A percentile compares a stretch with the other conserved stretches of the same genome.
These are phyloP conservation scores for Nemoura dubitans DNA, from an alignment of 2,888 invertebrate species.

Conservation along the genomic window DNA sequence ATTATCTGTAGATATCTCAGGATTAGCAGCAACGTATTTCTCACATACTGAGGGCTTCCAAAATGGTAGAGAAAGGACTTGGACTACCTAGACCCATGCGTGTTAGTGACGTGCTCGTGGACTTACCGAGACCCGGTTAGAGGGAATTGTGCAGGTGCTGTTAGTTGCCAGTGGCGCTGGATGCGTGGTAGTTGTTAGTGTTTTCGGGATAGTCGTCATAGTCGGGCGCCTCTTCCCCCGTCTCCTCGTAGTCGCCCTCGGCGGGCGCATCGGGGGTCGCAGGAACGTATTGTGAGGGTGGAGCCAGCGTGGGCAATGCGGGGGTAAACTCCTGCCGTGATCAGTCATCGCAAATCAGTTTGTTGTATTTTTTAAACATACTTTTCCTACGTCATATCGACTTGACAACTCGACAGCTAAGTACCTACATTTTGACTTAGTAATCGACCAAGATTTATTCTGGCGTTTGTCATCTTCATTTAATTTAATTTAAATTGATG, in stretches of 20 bases:
- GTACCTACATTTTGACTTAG: neutral
- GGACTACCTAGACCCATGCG: neutral
- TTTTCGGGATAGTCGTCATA: conserved; percentile 62
- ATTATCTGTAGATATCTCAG: no score
- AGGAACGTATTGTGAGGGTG: conserved; percentile 63
- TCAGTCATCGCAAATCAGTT: neutral
- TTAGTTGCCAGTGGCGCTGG: conserved; percentile 48
- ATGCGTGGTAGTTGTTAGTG: conserved; percentile 52
- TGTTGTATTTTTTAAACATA: neutral
- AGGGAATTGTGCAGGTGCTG: conserved; percentile 32
- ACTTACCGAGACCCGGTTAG: conserved; percentile 27
- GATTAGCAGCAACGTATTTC: no score
- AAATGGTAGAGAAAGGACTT: neutral
- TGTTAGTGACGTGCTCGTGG: neutral
- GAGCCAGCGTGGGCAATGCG: conserved; percentile 49
- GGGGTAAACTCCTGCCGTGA: conserved; percentile 49
- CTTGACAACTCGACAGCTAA: no score
- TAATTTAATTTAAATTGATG: no score
- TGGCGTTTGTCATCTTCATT: no score
- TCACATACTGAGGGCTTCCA: neutral
- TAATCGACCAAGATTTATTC: no score
- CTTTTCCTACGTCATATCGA: neutral
- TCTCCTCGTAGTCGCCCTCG: conserved; percentile 61
- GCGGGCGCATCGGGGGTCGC: conserved; percentile 60
- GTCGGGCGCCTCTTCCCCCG: conserved; percentile 69